These are phyloP conservation scores for Unio delphinus DNA, from an alignment of 2,888 invertebrate species.

Conservation along the genomic window DNA sequence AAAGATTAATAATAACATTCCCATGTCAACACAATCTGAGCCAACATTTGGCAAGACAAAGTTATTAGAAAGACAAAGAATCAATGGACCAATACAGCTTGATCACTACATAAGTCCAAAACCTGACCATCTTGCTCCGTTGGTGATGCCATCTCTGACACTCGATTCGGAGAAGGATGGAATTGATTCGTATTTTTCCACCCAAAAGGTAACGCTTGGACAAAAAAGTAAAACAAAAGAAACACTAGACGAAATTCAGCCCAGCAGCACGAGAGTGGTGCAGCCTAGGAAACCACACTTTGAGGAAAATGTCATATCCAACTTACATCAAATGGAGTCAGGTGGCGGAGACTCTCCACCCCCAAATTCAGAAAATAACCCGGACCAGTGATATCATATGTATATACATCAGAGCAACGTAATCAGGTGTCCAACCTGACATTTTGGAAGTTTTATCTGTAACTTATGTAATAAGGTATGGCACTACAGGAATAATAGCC, in stretches of 20 bases:
- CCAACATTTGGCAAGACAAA: conserved; percentile 8
- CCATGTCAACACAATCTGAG: not conserved
- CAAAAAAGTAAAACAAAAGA: conserved; percentile 33
- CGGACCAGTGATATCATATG: too few relatives aligned
- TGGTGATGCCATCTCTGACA: conserved; percentile 26
- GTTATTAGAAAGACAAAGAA: conserved; percentile 32
- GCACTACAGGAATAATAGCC: too few relatives aligned
- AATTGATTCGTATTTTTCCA: conserved; percentile 46
- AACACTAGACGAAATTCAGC: conserved; percentile 9
- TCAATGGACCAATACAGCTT: conserved; percentile 48
- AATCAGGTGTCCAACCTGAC: too few relatives aligned
- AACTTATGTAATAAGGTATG: too few relatives aligned
- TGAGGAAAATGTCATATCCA: too few relatives aligned
- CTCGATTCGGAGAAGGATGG: conserved; percentile 15
- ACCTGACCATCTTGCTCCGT: conserved; percentile 44
- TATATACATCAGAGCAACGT: too few relatives aligned
- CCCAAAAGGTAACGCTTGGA: conserved; percentile 34
- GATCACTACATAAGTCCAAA: conserved; percentile 47
- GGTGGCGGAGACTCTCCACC: conserved; percentile 29
- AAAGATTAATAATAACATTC: not conserved
- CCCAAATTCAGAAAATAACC: conserved; percentile 18
- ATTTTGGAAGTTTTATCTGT: too few relatives aligned
- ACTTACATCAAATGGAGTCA: conserved; percentile 14
- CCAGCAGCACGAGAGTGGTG: too few relatives aligned
- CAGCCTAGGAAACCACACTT: too few relatives aligned